Percentiles rank a stretch among this genome's conserved stretches.
Conservation (phyloP, 1,140 invertebrate genomes). For the Leptoteleia sp. region DNA sequence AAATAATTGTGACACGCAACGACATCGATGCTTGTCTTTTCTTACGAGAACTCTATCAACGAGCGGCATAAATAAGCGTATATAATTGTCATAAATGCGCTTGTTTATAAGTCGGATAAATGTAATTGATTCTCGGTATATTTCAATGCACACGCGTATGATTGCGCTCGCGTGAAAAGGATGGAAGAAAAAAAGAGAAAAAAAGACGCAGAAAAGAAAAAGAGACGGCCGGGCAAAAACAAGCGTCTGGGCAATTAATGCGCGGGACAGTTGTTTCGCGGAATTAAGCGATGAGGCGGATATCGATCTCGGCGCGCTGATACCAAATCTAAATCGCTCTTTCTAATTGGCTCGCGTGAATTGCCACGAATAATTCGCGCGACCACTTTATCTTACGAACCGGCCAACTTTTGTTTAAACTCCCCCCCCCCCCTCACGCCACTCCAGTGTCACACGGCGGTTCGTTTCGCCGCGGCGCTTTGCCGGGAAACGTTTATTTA, state of each 20-base stretch:
- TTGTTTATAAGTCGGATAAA: slow-evolving; percentile 42
- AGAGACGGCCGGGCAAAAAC: slow-evolving; percentile 13
- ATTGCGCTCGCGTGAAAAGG: slow-evolving; percentile 34
- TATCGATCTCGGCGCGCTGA: neutral
- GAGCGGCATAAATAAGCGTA: slow-evolving; percentile 30
- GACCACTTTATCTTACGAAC: too few relatives aligned
- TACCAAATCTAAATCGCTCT: neutral
- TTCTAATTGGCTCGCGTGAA: too few relatives aligned
- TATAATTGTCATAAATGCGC: slow-evolving; percentile 44
- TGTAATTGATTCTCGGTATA: slow-evolving; percentile 45
- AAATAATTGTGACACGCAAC: slow-evolving; percentile 43
- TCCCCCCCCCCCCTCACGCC: too few relatives aligned
- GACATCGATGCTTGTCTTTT: slow-evolving; percentile 30
- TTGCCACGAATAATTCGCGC: too few relatives aligned
- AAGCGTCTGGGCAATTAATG: slow-evolving; percentile 5
- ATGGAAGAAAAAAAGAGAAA: too few relatives aligned
- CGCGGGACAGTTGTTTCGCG: slow-evolving; percentile 2
- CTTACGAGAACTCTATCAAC: slow-evolving; percentile 45
- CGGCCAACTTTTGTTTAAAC: too few relatives aligned
- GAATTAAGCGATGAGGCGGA: slow-evolving; percentile 6
- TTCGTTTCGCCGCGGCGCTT: too few relatives aligned
- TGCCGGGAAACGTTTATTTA: too few relatives aligned
- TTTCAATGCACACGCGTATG: slow-evolving; percentile 33
- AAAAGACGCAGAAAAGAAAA: too few relatives aligned
- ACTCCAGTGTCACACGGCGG: too few relatives aligned